phyloP scores from a whole-genome alignment of 2,888 invertebrate species.

The Chrysotoxum bicinctum region DNA sequence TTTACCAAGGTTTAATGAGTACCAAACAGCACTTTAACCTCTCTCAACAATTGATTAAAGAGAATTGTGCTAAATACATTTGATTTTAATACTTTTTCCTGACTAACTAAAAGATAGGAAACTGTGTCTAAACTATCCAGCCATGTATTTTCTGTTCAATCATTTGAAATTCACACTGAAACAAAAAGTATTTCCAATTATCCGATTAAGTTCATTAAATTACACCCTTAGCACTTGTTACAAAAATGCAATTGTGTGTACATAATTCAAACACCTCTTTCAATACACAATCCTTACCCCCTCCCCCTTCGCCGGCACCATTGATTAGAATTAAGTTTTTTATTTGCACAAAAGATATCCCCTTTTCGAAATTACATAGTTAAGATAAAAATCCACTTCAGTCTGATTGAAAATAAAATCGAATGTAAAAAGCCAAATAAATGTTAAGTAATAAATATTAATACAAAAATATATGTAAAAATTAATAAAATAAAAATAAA shows the following conservation, averaged over 20 bases:
- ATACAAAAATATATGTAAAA: conserved; percentile 28
- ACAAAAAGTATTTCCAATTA: neutral
- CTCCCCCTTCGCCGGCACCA: neutral
- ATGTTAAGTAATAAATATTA: conserved; percentile 50
- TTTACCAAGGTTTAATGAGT: too few species aligned
- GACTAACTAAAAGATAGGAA: too few species aligned
- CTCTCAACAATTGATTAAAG: too few species aligned
- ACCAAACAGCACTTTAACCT: too few species aligned
- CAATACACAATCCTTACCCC: too few species aligned
- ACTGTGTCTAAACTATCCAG: too few species aligned
- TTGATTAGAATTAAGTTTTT: neutral
- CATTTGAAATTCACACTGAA: neutral
- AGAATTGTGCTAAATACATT: too few species aligned
- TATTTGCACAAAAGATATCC: neutral
- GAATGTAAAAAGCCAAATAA: conserved; percentile 71
- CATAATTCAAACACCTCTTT: neutral
- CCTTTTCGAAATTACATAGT: neutral
- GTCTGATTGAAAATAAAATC: conserved; percentile 18
- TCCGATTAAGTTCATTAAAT: neutral
- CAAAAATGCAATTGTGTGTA: conserved; percentile 66
- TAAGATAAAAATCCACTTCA: conserved; percentile 40
- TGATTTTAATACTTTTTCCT: too few species aligned
- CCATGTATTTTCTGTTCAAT: too few species aligned
- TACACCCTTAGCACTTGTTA: conserved; percentile 69
- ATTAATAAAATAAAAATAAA: conserved; percentile 10